Percentiles rank a stretch among this genome's conserved stretches.
Conservation (phyloP, 2,797 vertebrate genomes). For the Gadopsis marmoratus region DNA sequence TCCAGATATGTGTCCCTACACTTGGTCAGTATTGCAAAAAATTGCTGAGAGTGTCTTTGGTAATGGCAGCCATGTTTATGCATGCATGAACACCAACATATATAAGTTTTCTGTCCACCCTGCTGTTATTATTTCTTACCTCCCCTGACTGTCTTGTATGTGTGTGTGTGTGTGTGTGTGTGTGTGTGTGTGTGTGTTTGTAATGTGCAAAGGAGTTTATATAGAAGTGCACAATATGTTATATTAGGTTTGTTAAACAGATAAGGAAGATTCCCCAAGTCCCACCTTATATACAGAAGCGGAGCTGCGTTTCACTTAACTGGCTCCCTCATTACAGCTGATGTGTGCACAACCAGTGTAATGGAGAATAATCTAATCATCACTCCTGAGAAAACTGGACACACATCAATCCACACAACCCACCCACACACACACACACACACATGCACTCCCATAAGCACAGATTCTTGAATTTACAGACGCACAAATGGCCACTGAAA, state of each 20-base stretch:
- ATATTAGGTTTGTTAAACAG: conserved; percentile 64
- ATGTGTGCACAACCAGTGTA: conserved; percentile 67
- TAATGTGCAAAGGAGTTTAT: background rate
- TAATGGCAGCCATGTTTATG: conserved; percentile 9
- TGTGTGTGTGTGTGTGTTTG: conserved; percentile 29
- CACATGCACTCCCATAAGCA: background rate
- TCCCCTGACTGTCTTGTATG: conserved; percentile 13
- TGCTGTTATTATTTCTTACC: conserved; percentile 21
- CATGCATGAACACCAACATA: conserved; percentile 9
- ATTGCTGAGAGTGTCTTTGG: background rate
- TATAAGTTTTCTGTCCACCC: conserved; percentile 4
- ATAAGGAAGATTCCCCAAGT: conserved; percentile 60
- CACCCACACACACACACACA: background rate
- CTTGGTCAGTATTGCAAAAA: background rate
- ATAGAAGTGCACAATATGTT: conserved; percentile 47
- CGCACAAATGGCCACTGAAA: conserved; percentile 33
- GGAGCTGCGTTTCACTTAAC: conserved; percentile 61
- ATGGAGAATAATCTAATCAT: conserved; percentile 75
- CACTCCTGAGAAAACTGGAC: conserved; percentile 59
- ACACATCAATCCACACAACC: conserved; percentile 19
- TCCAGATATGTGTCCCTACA: background rate
- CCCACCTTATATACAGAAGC: conserved; percentile 39
- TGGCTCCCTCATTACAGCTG: conserved; percentile 68
- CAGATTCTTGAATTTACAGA: conserved; percentile 21
- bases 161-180: background rate